A percentile compares a stretch with the other conserved stretches of the same genome.
phyloP scores from a whole-genome alignment of 35 echinoderm and acorn worm species.

The Strongylocentrotus purpuratus region DNA sequence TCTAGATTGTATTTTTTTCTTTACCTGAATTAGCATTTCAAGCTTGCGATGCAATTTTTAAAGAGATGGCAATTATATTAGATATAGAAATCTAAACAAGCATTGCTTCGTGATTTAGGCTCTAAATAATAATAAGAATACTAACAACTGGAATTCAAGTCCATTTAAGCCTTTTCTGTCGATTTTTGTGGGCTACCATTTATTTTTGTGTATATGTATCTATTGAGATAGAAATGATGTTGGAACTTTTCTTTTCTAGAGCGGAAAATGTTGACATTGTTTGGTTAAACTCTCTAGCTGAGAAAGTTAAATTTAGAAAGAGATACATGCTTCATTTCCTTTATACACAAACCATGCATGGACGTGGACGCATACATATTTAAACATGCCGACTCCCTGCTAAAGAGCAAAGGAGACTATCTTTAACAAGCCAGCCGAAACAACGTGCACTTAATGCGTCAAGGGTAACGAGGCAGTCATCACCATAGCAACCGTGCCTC shows the following conservation, averaged over 20 bases:
- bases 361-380: not conserved
- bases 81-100: too few relatives aligned
- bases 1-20: too few relatives aligned
- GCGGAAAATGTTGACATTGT: not conserved
- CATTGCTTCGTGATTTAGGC: too few relatives aligned
- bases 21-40: too few relatives aligned
- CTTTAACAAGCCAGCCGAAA: not conserved
- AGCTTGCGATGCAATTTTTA: too few relatives aligned
- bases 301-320: not conserved
- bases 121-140: too few relatives aligned
- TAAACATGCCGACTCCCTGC: not conserved
- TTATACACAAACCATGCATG: not conserved
- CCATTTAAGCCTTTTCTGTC: too few relatives aligned
- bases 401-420: not conserved
- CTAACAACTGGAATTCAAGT: too few relatives aligned
- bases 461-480: constrained; percentile 33
- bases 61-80: too few relatives aligned
- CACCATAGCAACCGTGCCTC: not conserved
- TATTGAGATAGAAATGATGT: not conserved
- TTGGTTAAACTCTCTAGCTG: not conserved
- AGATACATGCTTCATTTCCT: not conserved
- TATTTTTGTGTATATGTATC: not conserved
- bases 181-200: too few relatives aligned
- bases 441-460: constrained; percentile 29
- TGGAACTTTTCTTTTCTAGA: not conserved